Conservation (phyloP, 2,797 vertebrate genomes). For the Characodon lateralis region DNA sequence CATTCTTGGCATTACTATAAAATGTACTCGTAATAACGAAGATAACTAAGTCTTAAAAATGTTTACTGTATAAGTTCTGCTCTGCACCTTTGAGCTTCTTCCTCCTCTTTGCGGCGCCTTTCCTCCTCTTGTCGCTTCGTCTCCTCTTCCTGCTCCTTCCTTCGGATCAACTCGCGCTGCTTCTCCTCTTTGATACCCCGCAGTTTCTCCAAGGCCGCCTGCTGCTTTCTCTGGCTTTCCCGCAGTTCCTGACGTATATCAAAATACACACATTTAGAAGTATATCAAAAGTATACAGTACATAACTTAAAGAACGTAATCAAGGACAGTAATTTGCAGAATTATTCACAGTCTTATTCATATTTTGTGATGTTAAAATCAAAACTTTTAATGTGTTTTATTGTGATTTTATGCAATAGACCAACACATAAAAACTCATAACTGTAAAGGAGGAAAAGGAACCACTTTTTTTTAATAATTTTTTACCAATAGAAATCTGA, state of each 20-base stretch:
- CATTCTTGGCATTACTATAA: neutral
- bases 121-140: slow-evolving; percentile 53
- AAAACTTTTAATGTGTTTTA: too few relatives aligned
- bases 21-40: neutral
- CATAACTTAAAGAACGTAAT: neutral
- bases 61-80: neutral
- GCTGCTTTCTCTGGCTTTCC: slow-evolving; percentile 89
- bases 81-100: slow-evolving; percentile 70
- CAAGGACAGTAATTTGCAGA: neutral
- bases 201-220: slow-evolving; percentile 89
- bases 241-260: slow-evolving; percentile 85
- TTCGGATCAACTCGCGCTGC: slow-evolving; percentile 83
- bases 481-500: neutral
- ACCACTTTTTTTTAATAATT: neutral
- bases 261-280: slow-evolving; percentile 7
- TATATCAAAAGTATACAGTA: neutral
- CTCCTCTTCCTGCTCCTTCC: slow-evolving; percentile 83
- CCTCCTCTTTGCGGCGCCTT: slow-evolving; percentile 57
- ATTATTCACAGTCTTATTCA: too few relatives aligned
- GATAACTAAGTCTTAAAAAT: neutral
- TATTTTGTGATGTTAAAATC: neutral
- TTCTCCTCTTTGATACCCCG: slow-evolving; percentile 89
- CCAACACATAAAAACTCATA: too few relatives aligned
- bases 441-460: too few relatives aligned
- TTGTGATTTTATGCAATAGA: too few relatives aligned